Percentiles rank a stretch among this genome's conserved stretches.
Conservation (phyloP, 2,113 vertebrate species). For the Atherinomorus stipes region DNA sequence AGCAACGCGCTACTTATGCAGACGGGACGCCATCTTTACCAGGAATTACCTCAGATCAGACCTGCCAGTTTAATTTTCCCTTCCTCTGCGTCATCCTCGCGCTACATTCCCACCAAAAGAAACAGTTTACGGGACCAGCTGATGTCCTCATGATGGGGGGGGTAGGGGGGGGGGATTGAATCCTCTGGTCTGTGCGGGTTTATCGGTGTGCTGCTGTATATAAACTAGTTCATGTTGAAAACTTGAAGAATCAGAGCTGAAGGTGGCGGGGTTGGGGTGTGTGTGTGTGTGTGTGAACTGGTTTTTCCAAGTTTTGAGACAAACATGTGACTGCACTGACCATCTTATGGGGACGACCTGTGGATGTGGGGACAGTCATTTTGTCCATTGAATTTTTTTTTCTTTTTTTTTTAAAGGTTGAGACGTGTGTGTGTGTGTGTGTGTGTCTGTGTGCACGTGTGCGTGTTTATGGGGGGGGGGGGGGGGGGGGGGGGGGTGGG, state of each 20-base stretch:
- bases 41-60: slow-evolving; percentile 85
- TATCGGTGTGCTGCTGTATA: slow-evolving; percentile 69
- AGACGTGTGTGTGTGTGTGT: background rate
- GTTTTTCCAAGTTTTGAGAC: too few relatives aligned
- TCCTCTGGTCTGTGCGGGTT: slow-evolving; percentile 35
- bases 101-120: slow-evolving; percentile 37
- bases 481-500: background rate
- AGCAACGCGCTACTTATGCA: slow-evolving; percentile 82
- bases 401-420: too few relatives aligned
- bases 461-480: background rate
- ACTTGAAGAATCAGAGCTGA: slow-evolving; percentile 49
- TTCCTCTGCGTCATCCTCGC: background rate
- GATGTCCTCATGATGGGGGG: slow-evolving; percentile 47
- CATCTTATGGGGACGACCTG: too few relatives aligned
- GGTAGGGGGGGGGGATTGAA: too few relatives aligned
- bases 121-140: slow-evolving; percentile 61
- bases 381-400: too few relatives aligned
- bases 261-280: slow-evolving; percentile 17
- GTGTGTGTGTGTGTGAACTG: background rate
- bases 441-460: background rate
- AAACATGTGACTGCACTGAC: too few relatives aligned
- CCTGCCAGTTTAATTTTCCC: slow-evolving; percentile 53
- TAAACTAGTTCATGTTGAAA: slow-evolving; percentile 57
- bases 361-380: too few relatives aligned
- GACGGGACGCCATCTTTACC: slow-evolving; percentile 77